phyloP scores from a whole-genome alignment of 2,113 vertebrate genomes.

The Boulengeromyrus knoepffleri region DNA sequence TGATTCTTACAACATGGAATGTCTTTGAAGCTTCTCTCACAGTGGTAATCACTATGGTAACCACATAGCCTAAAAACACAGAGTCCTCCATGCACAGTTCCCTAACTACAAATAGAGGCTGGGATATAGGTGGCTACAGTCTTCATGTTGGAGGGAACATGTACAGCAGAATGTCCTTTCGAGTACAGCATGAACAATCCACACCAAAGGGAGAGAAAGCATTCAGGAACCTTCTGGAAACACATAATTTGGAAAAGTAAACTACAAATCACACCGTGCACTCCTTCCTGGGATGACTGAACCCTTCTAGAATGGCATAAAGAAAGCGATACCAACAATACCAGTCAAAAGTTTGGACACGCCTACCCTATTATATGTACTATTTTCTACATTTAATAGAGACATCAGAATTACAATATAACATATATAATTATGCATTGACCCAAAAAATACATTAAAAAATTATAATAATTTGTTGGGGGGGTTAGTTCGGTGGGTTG shows the following conservation, averaged over 20 bases:
- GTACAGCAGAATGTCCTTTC: neutral
- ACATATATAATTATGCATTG: neutral
- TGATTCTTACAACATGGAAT: neutral
- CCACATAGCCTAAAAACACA: neutral
- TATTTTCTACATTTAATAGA: neutral
- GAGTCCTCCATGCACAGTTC: neutral
- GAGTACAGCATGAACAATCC: neutral
- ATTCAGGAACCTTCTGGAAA: neutral
- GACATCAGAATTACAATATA: neutral
- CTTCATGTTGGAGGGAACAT: neutral
- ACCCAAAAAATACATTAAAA: neutral
- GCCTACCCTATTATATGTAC: neutral
- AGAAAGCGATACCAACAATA: neutral
- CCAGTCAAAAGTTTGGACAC: neutral
- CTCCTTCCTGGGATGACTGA: neutral
- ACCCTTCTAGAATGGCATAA: neutral
- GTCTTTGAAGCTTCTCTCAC: neutral
- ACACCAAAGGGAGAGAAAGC: neutral
- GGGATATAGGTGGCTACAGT: neutral
- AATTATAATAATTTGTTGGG: neutral
- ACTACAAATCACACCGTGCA: neutral
- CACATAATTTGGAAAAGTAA: neutral
- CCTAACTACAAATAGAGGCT: neutral
- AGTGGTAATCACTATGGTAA: conserved; percentile 3
- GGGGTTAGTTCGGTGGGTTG: neutral